Evolutionary conservation across 2,113 vertebrate species (phyloP).

Genomic region (Rhinogobius similis): DNA sequence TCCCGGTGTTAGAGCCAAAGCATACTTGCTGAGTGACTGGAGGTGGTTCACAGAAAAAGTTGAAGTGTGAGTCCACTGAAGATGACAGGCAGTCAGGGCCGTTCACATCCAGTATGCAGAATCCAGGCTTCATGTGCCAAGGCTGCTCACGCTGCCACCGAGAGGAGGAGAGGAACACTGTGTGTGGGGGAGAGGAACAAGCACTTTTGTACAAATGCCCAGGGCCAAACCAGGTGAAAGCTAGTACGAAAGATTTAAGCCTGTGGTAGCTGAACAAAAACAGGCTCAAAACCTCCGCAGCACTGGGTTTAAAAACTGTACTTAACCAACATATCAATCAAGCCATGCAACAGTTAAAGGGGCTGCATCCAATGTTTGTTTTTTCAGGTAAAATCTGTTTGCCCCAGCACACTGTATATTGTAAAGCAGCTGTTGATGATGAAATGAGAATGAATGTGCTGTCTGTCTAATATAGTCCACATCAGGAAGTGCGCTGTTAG

Average conservation of each 20-base stretch:
- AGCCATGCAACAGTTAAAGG: no score
- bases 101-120: slow-evolving; percentile 59
- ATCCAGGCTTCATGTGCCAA: slow-evolving; percentile 50
- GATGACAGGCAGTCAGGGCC: slow-evolving; percentile 67
- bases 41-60: slow-evolving; percentile 53
- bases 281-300: no score
- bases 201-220: neutral
- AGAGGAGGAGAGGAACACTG: slow-evolving; percentile 13
- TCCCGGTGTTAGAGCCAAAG: slow-evolving; percentile 52
- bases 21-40: slow-evolving; percentile 54
- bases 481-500: no score
- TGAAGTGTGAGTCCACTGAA: slow-evolving; percentile 49
- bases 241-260: neutral
- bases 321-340: no score
- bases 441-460: no score
- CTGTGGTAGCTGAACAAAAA: neutral
- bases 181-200: slow-evolving; percentile 9
- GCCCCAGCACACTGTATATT: no score
- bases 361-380: no score
- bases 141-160: slow-evolving; percentile 38
- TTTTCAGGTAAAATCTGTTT: no score
- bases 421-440: no score
- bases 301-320: no score
- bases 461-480: no score
- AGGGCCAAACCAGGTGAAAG: neutral